Percentiles rank a stretch among this genome's conserved stretches.
phyloP scores from a whole-genome alignment of 2,113 vertebrate genomes.

The Aramus guarauna region DNA sequence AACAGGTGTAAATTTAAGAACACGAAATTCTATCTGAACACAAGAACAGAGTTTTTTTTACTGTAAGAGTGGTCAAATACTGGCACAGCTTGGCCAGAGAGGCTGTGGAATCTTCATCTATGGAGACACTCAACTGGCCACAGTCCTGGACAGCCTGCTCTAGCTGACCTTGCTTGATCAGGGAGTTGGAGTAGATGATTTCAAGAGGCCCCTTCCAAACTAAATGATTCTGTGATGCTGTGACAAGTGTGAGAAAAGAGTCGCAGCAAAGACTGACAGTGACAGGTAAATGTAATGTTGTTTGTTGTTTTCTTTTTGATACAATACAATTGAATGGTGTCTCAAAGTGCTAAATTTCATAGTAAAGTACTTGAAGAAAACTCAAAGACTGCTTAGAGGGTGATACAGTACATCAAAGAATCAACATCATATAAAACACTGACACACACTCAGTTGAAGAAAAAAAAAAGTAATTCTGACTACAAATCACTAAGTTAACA shows the following conservation, averaged over 20 bases:
- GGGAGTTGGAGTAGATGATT: background rate
- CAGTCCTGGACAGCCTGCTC: background rate
- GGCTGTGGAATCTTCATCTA: background rate
- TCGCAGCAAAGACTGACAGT: background rate
- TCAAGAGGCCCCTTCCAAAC: background rate
- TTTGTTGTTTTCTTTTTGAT: background rate
- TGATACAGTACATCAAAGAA: background rate
- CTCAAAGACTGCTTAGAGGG: background rate
- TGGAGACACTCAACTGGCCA: background rate
- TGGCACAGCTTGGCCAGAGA: background rate
- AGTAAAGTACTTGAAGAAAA: background rate
- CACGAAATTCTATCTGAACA: background rate
- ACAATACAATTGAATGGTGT: background rate
- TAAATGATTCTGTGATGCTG: background rate
- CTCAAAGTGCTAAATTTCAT: background rate
- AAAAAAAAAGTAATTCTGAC: background rate
- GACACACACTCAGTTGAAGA: background rate
- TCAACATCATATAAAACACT: background rate
- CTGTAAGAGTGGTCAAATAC: background rate
- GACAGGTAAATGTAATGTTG: background rate
- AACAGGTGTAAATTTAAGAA: accelerated
- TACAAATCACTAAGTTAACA: background rate
- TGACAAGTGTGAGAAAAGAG: background rate
- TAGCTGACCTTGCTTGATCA: background rate
- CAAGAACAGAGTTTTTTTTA: background rate